Conservation (phyloP, 2,888 invertebrate genomes). For the Acrobasis consociella region DNA sequence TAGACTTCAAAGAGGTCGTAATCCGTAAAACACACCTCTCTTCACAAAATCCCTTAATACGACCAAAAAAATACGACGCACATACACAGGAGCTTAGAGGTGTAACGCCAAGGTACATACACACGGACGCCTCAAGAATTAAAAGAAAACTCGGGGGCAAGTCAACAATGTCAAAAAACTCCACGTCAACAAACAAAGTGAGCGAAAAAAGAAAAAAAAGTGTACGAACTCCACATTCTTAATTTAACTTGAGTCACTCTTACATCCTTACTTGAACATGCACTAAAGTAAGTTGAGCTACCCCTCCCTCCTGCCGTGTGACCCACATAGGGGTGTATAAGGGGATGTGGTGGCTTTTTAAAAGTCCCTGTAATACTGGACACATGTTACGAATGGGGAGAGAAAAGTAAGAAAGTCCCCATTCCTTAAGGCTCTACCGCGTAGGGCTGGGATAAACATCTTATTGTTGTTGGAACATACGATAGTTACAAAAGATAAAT, state of each 20-base stretch:
- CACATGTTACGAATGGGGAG: slow-evolving; percentile 63
- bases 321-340: slow-evolving; percentile 23
- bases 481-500: background rate
- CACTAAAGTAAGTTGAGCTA: slow-evolving; percentile 44
- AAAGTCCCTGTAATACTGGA: slow-evolving; percentile 54
- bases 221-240: slow-evolving; percentile 78
- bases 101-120: slow-evolving; percentile 61
- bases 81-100: slow-evolving; percentile 52
- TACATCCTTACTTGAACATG: slow-evolving; percentile 69
- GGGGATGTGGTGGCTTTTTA: slow-evolving; percentile 35
- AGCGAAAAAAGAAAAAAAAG: slow-evolving; percentile 61
- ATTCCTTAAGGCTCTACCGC: slow-evolving; percentile 69
- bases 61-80: slow-evolving; percentile 51
- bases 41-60: slow-evolving; percentile 66
- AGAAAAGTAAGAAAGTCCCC: slow-evolving; percentile 66
- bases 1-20: slow-evolving; percentile 71
- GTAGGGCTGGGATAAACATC: slow-evolving; percentile 22
- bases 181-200: slow-evolving; percentile 78
- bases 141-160: slow-evolving; percentile 62
- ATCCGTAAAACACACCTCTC: slow-evolving; percentile 77
- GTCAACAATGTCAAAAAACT: slow-evolving; percentile 81
- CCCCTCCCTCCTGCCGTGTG: slow-evolving; percentile 30
- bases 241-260: slow-evolving; percentile 82
- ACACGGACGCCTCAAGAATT: slow-evolving; percentile 76
- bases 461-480: background rate